Base-by-base conservation (phyloP, 2,888 invertebrate species). In the Orthonychiurus folsomi region DNA sequence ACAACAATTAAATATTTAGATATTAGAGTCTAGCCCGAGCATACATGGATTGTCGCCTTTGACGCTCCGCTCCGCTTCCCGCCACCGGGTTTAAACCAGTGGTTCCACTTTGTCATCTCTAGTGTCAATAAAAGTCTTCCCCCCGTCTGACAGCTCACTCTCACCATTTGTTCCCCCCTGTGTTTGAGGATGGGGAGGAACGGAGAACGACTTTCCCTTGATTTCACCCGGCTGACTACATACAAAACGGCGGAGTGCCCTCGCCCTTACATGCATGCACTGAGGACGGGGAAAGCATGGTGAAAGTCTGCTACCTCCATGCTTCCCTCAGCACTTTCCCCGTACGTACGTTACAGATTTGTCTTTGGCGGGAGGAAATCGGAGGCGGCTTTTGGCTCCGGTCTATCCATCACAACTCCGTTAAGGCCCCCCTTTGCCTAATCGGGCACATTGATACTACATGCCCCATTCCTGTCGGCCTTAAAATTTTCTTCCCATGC, bases 71-170 rank as follows among this genome's bases (percentile, higher is more conserved):
- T n/a, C n/a, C n/a, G n/a, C n/a, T n/a, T n/a, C n/a, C n/a, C n/a
- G n/a, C n/a, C n/a, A n/a, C n/a, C n/a, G n/a, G n/a, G 37, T 37
- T 37, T 20, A 52, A 20, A 52, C 12, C 24, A 52, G 52, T 23
- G 20, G 48, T 61, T 63, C 63, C 59, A 66, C 66, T 66, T 66
- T 63, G 63, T 66, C 66, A 66, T 66, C 56, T 61, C 66, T 54
- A 66, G 63, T 66, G 66, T 66, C 63, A 63, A 66, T 66, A 66
- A 66, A 66, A 55, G 66, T 66, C 66, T 52, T 60, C 60, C n/a
- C n/a, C n/a, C 59, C 63, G 57, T 62, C 56, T 61, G 64, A 62
- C 64, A 64, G 64, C 57, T 63, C 61, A 61, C 63, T 63, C 60
- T 61, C 63, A 56, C 52, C 59, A 54, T 50, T 56, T 63, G n/a